Percentiles rank a stretch among this genome's conserved stretches.
Evolutionary conservation across 2,113 vertebrate species (phyloP).

Genomic region (Prunella fulvescens): DNA sequence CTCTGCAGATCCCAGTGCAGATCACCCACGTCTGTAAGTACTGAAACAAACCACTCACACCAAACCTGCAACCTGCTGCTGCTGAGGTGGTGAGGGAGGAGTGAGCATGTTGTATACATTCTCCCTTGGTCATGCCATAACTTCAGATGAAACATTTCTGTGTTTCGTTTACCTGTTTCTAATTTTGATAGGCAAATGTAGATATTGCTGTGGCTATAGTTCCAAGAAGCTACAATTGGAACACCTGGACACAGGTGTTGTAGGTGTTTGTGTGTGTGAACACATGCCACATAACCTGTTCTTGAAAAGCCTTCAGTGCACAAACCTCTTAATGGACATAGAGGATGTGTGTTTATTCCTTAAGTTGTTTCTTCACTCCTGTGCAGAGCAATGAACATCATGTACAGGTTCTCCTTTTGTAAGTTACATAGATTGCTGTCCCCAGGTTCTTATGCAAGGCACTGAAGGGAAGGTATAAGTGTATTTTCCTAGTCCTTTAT

Average conservation of each 20-base stretch:
- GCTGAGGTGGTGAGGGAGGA: background rate
- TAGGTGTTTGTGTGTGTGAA: background rate
- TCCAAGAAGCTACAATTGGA: background rate
- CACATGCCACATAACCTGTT: background rate
- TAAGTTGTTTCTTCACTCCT: background rate
- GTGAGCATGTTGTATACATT: background rate
- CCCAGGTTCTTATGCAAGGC: background rate
- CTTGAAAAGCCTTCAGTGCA: background rate
- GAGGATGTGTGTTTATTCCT: background rate
- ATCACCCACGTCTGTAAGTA: constrained; percentile 95
- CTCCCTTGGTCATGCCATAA: background rate
- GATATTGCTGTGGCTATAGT: background rate
- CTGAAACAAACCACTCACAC: background rate
- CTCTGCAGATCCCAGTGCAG: constrained; percentile 96
- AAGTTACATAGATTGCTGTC: background rate
- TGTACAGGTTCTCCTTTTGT: background rate
- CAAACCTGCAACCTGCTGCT: background rate
- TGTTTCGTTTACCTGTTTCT: background rate
- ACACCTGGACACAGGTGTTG: background rate
- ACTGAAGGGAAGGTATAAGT: background rate
- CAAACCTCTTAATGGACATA: background rate
- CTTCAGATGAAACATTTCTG: background rate
- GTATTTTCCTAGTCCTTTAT: background rate
- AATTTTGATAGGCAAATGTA: background rate
- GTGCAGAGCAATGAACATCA: background rate